Evolutionary conservation across 2,888 invertebrate species (phyloP).

Genomic region (Troilus luridus): DNA sequence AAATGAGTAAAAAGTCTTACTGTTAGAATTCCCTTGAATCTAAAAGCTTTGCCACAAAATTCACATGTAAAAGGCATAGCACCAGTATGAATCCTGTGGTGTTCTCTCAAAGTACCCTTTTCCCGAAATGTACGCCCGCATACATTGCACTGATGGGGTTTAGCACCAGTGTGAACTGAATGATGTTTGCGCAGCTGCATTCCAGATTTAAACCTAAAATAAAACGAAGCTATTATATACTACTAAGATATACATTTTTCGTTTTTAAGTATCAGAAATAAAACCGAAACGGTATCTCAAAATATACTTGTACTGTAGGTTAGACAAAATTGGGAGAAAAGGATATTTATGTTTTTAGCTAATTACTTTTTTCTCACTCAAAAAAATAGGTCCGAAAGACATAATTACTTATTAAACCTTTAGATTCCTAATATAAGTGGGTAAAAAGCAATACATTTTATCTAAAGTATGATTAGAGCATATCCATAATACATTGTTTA

Average conservation of each 20-base stretch:
- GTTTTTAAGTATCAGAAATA: background rate
- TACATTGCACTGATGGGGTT: conserved; percentile 75
- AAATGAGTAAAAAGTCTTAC: conserved; percentile 68
- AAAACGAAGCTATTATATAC: background rate
- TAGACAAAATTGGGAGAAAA: background rate
- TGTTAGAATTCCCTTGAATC: conserved; percentile 73
- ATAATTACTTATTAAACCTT: background rate
- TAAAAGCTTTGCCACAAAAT: conserved; percentile 68
- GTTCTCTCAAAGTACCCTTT: conserved; percentile 79
- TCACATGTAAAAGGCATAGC: conserved; percentile 68
- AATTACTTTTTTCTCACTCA: background rate
- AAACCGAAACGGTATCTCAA: background rate
- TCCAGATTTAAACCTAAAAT: conserved; percentile 71
- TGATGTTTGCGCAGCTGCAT: conserved; percentile 74
- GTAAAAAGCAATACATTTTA: background rate
- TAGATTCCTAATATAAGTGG: background rate
- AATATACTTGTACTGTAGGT: background rate
- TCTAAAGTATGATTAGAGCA: background rate
- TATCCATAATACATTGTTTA: background rate
- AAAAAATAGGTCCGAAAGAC: background rate
- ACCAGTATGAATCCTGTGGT: conserved; percentile 68
- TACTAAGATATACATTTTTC: background rate
- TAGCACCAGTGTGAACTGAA: conserved; percentile 74
- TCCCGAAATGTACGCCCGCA: conserved; percentile 77
- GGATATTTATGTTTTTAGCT: background rate